Conservation (phyloP, 1,140 invertebrate species). For the Drosophila ercepeae region DNA sequence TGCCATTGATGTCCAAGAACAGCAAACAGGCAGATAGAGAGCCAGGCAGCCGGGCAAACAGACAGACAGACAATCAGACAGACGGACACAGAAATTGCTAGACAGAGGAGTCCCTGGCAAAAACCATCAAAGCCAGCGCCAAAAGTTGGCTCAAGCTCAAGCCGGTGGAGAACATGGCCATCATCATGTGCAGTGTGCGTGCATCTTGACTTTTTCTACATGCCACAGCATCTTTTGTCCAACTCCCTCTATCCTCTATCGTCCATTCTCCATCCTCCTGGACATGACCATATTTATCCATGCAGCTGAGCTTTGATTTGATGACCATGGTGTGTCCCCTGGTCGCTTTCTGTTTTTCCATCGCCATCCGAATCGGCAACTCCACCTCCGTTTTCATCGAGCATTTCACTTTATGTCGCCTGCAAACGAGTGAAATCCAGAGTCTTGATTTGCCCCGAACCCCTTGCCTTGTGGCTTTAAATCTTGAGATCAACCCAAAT, state of each 20-base stretch:
- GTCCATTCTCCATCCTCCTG: slow-evolving; percentile 15
- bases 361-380: not conserved
- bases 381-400: slow-evolving; percentile 21
- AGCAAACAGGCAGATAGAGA: slow-evolving; percentile 12
- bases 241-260: slow-evolving; percentile 6
- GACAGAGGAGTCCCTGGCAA: slow-evolving; percentile 27
- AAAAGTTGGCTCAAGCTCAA: slow-evolving; percentile 59
- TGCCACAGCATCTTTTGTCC: slow-evolving; percentile 17
- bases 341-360: slow-evolving; percentile 44
- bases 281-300: slow-evolving; percentile 10
- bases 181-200: slow-evolving; percentile 40
- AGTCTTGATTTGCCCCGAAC: slow-evolving; percentile 4
- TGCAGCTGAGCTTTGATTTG: slow-evolving; percentile 56
- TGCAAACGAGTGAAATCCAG: slow-evolving; percentile 46
- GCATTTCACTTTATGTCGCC: slow-evolving; percentile 71
- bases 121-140: slow-evolving; percentile 75
- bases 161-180: slow-evolving; percentile 51
- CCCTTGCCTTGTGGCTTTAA: not conserved
- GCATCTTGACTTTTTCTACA: slow-evolving; percentile 43
- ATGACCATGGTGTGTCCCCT: slow-evolving; percentile 46
- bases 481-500: slow-evolving; percentile 56
- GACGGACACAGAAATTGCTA: slow-evolving; percentile 27
- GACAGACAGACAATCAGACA: not conserved
- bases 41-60: slow-evolving; percentile 11
- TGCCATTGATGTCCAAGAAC: slow-evolving; percentile 71